These are phyloP conservation scores for cattle (Bos taurus) DNA, from an alignment of 2,113 vertebrate genomes.

Conservation along the genomic window DNA sequence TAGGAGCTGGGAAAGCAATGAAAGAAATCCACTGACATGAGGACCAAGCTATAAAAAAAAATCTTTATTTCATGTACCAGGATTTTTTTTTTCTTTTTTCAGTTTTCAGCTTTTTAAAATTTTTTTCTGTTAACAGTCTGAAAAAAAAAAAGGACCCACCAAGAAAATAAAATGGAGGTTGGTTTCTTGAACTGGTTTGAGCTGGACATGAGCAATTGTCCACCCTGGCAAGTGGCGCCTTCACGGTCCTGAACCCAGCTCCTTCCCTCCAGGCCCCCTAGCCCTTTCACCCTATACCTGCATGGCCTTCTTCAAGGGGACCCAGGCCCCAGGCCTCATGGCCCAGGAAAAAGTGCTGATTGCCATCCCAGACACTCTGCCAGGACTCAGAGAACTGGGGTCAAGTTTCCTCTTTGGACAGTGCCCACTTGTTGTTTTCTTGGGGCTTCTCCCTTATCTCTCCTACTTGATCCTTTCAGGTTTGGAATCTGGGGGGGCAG, in stretches of 20 bases:
- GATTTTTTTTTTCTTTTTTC: constrained; percentile 79
- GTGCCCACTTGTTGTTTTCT: background rate
- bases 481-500: background rate
- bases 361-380: background rate
- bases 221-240: constrained; percentile 71
- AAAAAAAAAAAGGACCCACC: constrained; percentile 79
- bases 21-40: constrained; percentile 69
- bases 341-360: background rate
- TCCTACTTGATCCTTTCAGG: background rate
- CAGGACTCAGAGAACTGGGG: background rate
- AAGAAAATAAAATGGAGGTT: constrained; percentile 84
- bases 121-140: constrained; percentile 88
- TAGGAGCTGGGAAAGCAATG: background rate
- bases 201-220: constrained; percentile 76
- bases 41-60: constrained; percentile 80
- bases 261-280: background rate
- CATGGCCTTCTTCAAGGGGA: constrained; percentile 21
- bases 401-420: background rate
- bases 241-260: background rate
- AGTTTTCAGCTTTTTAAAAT: constrained; percentile 85
- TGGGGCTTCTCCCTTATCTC: background rate
- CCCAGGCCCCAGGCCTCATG: constrained; percentile 43
- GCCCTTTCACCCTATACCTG: constrained; percentile 20
- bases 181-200: constrained; percentile 81
- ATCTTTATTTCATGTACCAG: constrained; percentile 89